Percentiles rank a stretch among this genome's conserved stretches.
These are phyloP conservation scores for Columbina picui DNA, from an alignment of 2,113 vertebrate species.

Conservation along the genomic window DNA sequence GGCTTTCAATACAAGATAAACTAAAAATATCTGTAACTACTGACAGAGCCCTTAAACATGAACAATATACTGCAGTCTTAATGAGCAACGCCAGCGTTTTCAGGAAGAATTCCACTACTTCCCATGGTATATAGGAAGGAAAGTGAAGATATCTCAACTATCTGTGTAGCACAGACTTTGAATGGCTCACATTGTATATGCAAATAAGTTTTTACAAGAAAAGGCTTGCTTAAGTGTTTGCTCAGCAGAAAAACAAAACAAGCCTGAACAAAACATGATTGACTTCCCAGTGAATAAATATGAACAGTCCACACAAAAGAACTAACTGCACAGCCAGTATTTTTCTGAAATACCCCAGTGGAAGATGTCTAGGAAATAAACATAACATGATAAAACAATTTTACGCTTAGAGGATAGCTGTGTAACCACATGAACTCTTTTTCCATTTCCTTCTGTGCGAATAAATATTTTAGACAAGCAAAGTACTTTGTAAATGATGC, in stretches of 20 bases:
- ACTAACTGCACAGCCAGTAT: constrained; percentile 54
- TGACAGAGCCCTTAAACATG: not conserved
- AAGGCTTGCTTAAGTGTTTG: constrained; percentile 4
- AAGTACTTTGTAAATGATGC: constrained; percentile 57
- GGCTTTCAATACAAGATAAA: not conserved
- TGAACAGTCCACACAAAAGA: constrained; percentile 27
- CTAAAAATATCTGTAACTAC: not conserved
- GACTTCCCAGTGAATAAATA: constrained; percentile 39
- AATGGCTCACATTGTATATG: not conserved
- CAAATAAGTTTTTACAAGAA: constrained; percentile 36
- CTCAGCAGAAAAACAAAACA: constrained; percentile 52
- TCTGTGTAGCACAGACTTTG: not conserved
- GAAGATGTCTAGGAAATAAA: constrained; percentile 79
- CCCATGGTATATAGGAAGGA: not conserved
- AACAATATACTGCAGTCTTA: not conserved
- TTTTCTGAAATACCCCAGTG: constrained; percentile 80
- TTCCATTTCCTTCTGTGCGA: constrained; percentile 17
- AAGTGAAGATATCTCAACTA: not conserved
- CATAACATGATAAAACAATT: constrained; percentile 59
- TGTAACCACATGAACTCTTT: constrained; percentile 51
- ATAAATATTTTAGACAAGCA: constrained; percentile 58
- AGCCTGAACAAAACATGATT: constrained; percentile 27
- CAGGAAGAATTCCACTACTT: not conserved
- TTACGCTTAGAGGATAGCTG: constrained; percentile 10
- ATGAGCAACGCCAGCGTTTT: not conserved